These are phyloP conservation scores for Proteles cristata DNA, from an alignment of 2,113 vertebrate genomes.

Conservation along the genomic window DNA sequence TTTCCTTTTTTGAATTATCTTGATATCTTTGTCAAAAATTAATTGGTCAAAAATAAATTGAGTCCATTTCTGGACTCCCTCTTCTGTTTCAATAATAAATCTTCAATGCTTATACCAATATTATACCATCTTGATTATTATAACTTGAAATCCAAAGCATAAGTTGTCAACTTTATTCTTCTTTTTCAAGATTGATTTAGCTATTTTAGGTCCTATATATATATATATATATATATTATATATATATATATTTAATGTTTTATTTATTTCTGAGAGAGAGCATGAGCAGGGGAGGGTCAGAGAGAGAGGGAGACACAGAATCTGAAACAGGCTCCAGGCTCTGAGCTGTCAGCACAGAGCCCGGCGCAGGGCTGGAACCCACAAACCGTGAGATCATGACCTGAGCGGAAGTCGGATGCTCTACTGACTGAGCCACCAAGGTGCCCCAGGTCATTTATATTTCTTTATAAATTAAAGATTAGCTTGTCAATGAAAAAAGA, in stretches of 20 bases:
- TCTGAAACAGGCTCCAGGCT: no score
- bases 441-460: neutral
- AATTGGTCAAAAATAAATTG: neutral
- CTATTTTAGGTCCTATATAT: neutral
- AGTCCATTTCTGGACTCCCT: neutral
- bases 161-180: neutral
- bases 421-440: no score
- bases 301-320: no score
- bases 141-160: neutral
- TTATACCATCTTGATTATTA: neutral
- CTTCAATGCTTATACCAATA: neutral
- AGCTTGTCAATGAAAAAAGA: neutral
- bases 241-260: no score
- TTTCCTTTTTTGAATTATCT: neutral
- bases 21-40: neutral
- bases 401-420: no score
- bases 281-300: no score
- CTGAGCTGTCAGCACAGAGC: no score
- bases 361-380: no score
- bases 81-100: neutral
- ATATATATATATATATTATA: no score
- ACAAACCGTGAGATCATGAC: no score
- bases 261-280: no score
- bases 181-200: neutral
- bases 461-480: constrained; percentile 12